Evolutionary conservation across 2,888 invertebrate genomes (phyloP).

Genomic region (Netelia melanura): DNA sequence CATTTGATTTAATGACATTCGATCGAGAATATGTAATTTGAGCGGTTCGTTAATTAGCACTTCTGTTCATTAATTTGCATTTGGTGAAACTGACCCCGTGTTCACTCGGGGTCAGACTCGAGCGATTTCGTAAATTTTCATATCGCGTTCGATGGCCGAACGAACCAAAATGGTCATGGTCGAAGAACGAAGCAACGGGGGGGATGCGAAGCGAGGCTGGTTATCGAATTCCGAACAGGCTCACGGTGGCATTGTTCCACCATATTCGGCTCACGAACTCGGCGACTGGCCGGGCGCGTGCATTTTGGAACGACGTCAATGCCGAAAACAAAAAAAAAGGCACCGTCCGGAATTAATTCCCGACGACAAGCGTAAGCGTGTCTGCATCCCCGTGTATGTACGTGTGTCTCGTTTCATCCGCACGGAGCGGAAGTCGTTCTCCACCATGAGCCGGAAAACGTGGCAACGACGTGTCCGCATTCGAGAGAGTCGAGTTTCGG

Average conservation of each 20-base stretch:
- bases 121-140: constrained; percentile 46
- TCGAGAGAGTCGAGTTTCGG: constrained; percentile 10
- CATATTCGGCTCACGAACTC: constrained; percentile 62
- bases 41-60: neutral
- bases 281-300: constrained; percentile 15
- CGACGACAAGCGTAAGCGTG: constrained; percentile 16
- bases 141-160: constrained; percentile 26
- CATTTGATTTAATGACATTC: neutral
- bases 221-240: constrained; percentile 61
- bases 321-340: constrained; percentile 20
- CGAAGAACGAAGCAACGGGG: neutral
- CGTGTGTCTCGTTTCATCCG: constrained; percentile 37
- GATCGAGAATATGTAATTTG: too few species aligned
- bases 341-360: constrained; percentile 56
- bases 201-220: constrained; percentile 1
- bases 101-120: constrained; percentile 11
- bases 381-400: neutral
- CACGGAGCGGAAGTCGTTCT: constrained; percentile 50
- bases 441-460: constrained; percentile 53
- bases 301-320: constrained; percentile 24
- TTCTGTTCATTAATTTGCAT: constrained; percentile 1
- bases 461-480: constrained; percentile 46
- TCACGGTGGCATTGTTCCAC: constrained; percentile 41
- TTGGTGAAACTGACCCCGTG: constrained; percentile 1
- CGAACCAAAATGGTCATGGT: constrained; percentile 39